phyloP scores from a whole-genome alignment of 1,140 invertebrate genomes.

The Drosophila rufa region DNA sequence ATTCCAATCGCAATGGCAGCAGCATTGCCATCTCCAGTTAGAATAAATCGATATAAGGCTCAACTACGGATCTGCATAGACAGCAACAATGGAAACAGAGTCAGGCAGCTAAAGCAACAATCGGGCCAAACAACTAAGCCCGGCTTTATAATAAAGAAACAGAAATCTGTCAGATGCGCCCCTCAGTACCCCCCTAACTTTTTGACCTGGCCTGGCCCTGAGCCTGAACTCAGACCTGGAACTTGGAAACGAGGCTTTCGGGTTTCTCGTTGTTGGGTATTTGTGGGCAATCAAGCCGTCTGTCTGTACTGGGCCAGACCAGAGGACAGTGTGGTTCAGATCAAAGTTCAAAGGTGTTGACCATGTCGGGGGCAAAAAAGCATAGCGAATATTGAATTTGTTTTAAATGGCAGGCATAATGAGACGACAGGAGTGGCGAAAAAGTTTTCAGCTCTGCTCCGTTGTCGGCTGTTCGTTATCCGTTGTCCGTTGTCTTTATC shows the following conservation, averaged over 20 bases:
- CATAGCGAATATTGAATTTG: slow-evolving; percentile 76
- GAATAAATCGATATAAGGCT: slow-evolving; percentile 14
- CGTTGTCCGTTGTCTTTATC: no score
- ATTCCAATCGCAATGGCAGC: slow-evolving; percentile 20
- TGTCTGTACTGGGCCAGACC: slow-evolving; percentile 25
- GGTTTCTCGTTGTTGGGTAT: slow-evolving; percentile 46
- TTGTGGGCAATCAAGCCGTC: slow-evolving; percentile 54
- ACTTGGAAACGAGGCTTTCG: slow-evolving; percentile 55
- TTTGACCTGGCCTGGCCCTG: slow-evolving; percentile 28
- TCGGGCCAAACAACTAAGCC: slow-evolving; percentile 64
- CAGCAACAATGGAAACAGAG: slow-evolving; percentile 12
- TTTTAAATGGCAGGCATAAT: slow-evolving; percentile 79
- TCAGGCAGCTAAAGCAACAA: slow-evolving; percentile 21
- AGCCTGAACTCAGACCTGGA: slow-evolving; percentile 13
- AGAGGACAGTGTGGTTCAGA: slow-evolving; percentile 4
- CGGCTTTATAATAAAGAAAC: slow-evolving; percentile 80
- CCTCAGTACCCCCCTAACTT: slow-evolving; percentile 13
- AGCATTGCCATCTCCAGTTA: not conserved
- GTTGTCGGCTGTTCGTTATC: slow-evolving; percentile 2
- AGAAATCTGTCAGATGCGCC: slow-evolving; percentile 64
- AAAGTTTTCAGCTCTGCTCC: slow-evolving; percentile 30
- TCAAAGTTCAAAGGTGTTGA: slow-evolving; percentile 79
- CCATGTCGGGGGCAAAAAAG: slow-evolving; percentile 60
- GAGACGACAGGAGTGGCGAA: slow-evolving; percentile 53
- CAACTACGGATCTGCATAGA: slow-evolving; percentile 24